Evolutionary conservation across 2,888 invertebrate species (phyloP).

Genomic region (Molanna angustata): DNA sequence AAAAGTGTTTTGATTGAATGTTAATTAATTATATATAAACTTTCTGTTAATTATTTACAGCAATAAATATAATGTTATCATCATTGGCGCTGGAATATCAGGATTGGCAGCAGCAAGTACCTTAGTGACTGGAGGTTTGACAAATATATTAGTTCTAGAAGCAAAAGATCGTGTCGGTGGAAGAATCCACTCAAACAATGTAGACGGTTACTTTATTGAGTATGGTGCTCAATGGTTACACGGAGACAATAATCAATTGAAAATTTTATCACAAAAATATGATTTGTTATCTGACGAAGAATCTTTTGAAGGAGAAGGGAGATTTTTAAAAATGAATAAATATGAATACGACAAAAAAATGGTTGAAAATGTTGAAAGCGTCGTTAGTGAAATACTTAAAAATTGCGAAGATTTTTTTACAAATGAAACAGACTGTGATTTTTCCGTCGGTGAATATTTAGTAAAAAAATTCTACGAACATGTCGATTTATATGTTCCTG

Average conservation of each 20-base stretch:
- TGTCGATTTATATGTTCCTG: slow-evolving; percentile 40
- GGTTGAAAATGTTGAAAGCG: slow-evolving; percentile 50
- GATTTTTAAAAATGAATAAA: slow-evolving; percentile 51
- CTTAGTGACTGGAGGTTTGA: slow-evolving; percentile 45
- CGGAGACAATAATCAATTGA: slow-evolving; percentile 54
- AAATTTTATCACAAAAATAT: slow-evolving; percentile 45
- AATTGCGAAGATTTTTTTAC: slow-evolving; percentile 50
- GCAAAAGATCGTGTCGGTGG: slow-evolving; percentile 55
- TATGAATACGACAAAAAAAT: slow-evolving; percentile 43
- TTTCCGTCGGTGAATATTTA: slow-evolving; percentile 45
- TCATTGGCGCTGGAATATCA: slow-evolving; percentile 61
- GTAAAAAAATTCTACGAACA: slow-evolving; percentile 47
- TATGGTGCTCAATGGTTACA: slow-evolving; percentile 65
- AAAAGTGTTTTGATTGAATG: too few species aligned
- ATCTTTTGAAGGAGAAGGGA: slow-evolving; percentile 58
- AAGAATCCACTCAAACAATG: slow-evolving; percentile 47
- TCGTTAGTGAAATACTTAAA: slow-evolving; percentile 48
- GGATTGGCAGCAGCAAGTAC: slow-evolving; percentile 57
- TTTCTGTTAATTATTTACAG: neutral
- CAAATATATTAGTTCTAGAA: slow-evolving; percentile 55
- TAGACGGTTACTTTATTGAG: slow-evolving; percentile 49
- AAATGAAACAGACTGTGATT: slow-evolving; percentile 38
- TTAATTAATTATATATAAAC: neutral
- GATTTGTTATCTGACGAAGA: slow-evolving; percentile 47
- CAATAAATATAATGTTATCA: slow-evolving; percentile 42